These are phyloP conservation scores for Passerina amoena DNA, from an alignment of 2,113 vertebrate species.

Conservation along the genomic window DNA sequence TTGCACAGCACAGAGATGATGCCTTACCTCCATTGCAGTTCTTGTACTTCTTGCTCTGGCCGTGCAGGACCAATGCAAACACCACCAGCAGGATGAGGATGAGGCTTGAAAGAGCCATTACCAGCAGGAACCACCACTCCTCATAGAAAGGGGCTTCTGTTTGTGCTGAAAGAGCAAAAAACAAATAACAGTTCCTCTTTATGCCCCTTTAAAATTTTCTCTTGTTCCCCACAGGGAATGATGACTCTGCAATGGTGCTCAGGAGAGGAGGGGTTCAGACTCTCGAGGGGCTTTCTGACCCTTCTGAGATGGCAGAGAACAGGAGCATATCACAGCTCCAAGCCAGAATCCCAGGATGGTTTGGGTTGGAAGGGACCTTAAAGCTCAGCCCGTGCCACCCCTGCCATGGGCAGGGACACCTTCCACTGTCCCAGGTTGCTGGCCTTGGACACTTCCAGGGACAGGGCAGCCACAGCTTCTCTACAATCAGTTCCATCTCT, in stretches of 20 bases:
- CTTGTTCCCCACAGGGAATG: background rate
- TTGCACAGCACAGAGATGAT: fast-evolving
- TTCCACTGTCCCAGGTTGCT: background rate
- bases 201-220: background rate
- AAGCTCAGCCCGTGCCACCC: background rate
- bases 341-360: background rate
- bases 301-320: background rate
- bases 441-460: background rate
- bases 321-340: background rate
- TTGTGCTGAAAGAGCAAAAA: conserved; percentile 76
- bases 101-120: conserved; percentile 89
- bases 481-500: background rate
- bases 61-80: conserved; percentile 86
- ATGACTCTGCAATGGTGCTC: background rate
- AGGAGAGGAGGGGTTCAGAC: background rate
- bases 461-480: background rate
- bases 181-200: background rate
- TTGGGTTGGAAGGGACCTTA: background rate
- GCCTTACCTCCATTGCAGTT: conserved; percentile 83
- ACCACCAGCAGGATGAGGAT: conserved; percentile 88
- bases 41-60: conserved; percentile 89
- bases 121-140: conserved; percentile 97
- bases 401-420: background rate
- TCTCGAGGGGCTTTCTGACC: background rate
- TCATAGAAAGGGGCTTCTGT: conserved; percentile 89